A percentile compares a stretch with the other conserved stretches of the same genome.
Evolutionary conservation across 2,797 vertebrate genomes (phyloP).

Genomic region (Atherinosoma microstoma): DNA sequence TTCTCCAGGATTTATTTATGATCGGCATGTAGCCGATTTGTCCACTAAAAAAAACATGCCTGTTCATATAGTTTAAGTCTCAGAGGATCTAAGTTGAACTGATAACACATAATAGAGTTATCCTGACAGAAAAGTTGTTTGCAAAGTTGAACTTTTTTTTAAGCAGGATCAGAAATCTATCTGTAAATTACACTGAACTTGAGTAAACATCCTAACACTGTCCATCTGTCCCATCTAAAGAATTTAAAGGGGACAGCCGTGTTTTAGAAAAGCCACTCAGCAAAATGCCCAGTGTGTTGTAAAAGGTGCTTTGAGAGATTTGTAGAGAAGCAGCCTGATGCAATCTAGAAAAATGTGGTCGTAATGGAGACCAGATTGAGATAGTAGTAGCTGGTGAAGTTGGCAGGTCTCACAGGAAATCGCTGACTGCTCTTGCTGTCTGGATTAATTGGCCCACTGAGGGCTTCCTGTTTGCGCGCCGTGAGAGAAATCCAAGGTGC

Average conservation of each 20-base stretch:
- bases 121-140: constrained; percentile 23
- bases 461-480: constrained; percentile 81
- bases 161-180: not conserved
- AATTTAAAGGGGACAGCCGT: constrained; percentile 46
- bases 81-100: constrained; percentile 21
- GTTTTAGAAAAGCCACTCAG: constrained; percentile 55
- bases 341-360: constrained; percentile 84
- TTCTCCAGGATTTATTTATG: constrained; percentile 66
- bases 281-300: constrained; percentile 53
- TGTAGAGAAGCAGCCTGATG: constrained; percentile 84
- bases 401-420: constrained; percentile 85
- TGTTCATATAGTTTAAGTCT: constrained; percentile 20
- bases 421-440: constrained; percentile 82
- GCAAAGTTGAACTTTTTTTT: constrained; percentile 7
- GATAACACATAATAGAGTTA: constrained; percentile 33
- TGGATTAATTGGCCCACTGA: constrained; percentile 86
- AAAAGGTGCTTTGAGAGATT: constrained; percentile 62
- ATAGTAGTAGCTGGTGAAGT: constrained; percentile 80
- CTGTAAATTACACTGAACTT: constrained; percentile 6
- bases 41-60: constrained; percentile 30
- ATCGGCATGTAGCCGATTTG: constrained; percentile 35
- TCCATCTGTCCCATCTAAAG: constrained; percentile 43
- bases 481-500: constrained; percentile 77
- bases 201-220: constrained; percentile 1
- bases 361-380: constrained; percentile 84